phyloP scores from a whole-genome alignment of 1,140 invertebrate species.

The Parapsyche elsis region DNA sequence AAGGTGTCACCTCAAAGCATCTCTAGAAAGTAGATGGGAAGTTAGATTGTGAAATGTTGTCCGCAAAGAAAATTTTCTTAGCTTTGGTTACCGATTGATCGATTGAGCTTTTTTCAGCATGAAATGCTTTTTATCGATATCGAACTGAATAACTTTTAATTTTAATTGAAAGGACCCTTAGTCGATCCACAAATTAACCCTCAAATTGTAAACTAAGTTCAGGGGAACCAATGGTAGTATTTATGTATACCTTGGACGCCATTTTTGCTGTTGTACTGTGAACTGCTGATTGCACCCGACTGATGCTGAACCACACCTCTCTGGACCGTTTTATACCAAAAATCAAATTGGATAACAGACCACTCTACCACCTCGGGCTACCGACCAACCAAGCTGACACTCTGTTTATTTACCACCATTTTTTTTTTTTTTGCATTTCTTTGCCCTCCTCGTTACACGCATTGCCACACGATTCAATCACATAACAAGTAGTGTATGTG shows the following conservation, averaged over 20 bases:
- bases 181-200: too few relatives aligned
- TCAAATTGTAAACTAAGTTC: too few relatives aligned
- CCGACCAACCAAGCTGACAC: neutral
- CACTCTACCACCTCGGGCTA: conserved; percentile 1
- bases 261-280: conserved; percentile 29
- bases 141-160: too few relatives aligned
- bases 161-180: too few relatives aligned
- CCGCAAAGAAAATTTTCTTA: too few relatives aligned
- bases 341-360: conserved; percentile 15
- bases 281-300: conserved; percentile 13
- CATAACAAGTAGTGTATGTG: too few relatives aligned
- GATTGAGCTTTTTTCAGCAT: too few relatives aligned
- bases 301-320: conserved; percentile 28
- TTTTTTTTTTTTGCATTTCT: conserved; percentile 12
- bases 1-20: too few relatives aligned
- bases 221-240: neutral
- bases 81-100: too few relatives aligned
- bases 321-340: conserved; percentile 40
- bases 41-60: too few relatives aligned
- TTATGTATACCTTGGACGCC: conserved; percentile 37
- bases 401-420: neutral
- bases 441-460: neutral
- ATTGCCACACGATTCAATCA: neutral
- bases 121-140: too few relatives aligned
- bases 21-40: too few relatives aligned